Percentiles rank a stretch among this genome's conserved stretches.
Conservation (phyloP, 2,113 vertebrate genomes). For the Pterocles gutturalis region DNA sequence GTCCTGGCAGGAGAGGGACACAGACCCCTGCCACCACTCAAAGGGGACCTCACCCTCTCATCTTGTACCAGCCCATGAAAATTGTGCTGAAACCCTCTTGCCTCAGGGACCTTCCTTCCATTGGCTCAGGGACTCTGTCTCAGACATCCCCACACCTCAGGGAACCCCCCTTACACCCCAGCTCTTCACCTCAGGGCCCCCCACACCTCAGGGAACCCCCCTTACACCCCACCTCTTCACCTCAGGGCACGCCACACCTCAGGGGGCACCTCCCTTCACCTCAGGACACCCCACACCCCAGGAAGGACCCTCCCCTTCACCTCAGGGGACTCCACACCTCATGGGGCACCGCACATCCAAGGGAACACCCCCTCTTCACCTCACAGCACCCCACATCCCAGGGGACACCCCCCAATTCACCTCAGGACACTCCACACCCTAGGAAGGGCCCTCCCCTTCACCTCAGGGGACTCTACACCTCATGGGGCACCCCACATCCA, state of each 20-base stretch:
- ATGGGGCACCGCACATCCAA: no score
- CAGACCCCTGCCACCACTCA: neutral
- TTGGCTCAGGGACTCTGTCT: no score
- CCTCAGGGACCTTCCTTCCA: neutral
- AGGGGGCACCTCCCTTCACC: neutral
- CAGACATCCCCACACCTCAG: fast-evolving
- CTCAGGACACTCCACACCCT: neutral
- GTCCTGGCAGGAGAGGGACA: neutral
- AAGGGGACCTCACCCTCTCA: neutral
- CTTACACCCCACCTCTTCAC: no score
- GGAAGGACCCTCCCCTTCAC: neutral
- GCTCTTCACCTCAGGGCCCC: no score
- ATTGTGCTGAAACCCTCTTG: neutral
- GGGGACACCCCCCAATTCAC: no score
- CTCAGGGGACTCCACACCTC: no score
- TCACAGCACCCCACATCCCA: fast-evolving
- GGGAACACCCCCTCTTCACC: fast-evolving
- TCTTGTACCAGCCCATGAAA: neutral
- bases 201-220: no score
- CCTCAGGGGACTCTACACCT: no score
- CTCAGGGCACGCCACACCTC: neutral
- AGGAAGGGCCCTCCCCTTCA: no score
- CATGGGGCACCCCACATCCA: neutral
- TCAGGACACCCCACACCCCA: neutral
- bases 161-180: no score